Evolutionary conservation across 2,888 invertebrate genomes (phyloP).

Genomic region (Troglohyphantes excavatus): DNA sequence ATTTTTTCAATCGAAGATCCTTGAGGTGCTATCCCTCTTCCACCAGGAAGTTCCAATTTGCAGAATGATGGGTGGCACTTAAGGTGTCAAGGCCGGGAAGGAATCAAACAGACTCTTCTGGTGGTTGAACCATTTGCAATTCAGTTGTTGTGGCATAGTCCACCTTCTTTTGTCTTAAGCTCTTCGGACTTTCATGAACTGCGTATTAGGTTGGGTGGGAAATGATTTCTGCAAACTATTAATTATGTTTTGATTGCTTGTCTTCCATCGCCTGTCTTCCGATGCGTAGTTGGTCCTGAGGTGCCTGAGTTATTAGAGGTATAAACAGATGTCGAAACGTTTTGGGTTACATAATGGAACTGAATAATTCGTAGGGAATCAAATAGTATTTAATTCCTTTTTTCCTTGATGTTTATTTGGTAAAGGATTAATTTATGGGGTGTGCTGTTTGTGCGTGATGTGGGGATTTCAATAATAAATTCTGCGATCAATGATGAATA

Average conservation of each 20-base stretch:
- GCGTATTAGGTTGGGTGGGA: slow-evolving; percentile 23
- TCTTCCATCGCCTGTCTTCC: not conserved
- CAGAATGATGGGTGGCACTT: slow-evolving; percentile 55
- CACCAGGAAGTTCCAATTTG: slow-evolving; percentile 51
- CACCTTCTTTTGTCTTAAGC: not conserved
- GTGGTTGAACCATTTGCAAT: slow-evolving; percentile 23
- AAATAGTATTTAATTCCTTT: too few species aligned
- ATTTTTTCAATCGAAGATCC: not conserved
- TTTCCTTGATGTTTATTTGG: too few species aligned
- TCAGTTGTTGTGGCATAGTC: not conserved
- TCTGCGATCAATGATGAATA: too few species aligned
- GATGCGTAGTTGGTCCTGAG: slow-evolving; percentile 30
- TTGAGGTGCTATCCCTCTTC: not conserved
- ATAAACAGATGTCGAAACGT: too few species aligned
- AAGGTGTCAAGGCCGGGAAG: slow-evolving; percentile 53
- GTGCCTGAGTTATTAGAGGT: not conserved
- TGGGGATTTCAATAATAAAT: too few species aligned
- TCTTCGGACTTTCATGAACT: not conserved
- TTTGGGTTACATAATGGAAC: too few species aligned
- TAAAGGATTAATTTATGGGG: too few species aligned
- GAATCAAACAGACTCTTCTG: slow-evolving; percentile 24
- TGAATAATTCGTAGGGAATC: too few species aligned
- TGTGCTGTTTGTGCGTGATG: too few species aligned
- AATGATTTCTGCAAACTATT: slow-evolving; percentile 22
- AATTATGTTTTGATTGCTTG: slow-evolving; percentile 30